These are phyloP conservation scores for Apodemia zela DNA, from an alignment of 2,888 invertebrate genomes.

Conservation along the genomic window DNA sequence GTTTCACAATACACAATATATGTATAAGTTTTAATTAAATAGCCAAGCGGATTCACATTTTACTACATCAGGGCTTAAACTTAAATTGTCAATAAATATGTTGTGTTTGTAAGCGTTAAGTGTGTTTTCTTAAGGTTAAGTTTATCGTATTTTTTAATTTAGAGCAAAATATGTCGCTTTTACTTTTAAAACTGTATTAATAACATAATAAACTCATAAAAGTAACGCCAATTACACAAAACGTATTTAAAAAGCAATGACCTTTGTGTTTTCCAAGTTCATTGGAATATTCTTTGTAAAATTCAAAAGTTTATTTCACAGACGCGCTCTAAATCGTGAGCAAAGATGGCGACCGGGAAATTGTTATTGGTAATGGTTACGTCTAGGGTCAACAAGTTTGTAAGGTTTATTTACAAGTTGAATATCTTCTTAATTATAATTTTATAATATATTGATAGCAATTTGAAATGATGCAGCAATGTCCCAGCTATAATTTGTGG, in stretches of 20 bases:
- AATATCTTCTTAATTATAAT: constrained; percentile 18
- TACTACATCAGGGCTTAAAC: too few relatives aligned
- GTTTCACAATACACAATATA: too few relatives aligned
- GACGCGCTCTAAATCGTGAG: constrained; percentile 45
- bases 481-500: too few relatives aligned
- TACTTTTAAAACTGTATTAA: neutral
- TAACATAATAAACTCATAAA: neutral
- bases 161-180: neutral
- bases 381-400: constrained; percentile 26
- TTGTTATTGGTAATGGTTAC: constrained; percentile 43
- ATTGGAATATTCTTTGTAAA: constrained; percentile 15
- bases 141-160: too few relatives aligned
- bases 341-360: constrained; percentile 61
- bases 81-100: too few relatives aligned
- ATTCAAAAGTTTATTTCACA: constrained; percentile 23
- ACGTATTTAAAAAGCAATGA: constrained; percentile 7
- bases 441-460: neutral
- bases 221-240: neutral
- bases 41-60: too few relatives aligned
- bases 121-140: too few relatives aligned
- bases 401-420: constrained; percentile 21
- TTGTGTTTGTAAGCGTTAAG: too few relatives aligned
- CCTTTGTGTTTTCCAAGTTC: neutral
- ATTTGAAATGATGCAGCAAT: neutral
- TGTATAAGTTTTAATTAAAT: too few relatives aligned